Percentiles rank a stretch among this genome's conserved stretches.
These are phyloP conservation scores for Lepidurus packardi DNA, from an alignment of 1,140 invertebrate species.

Conservation along the genomic window DNA sequence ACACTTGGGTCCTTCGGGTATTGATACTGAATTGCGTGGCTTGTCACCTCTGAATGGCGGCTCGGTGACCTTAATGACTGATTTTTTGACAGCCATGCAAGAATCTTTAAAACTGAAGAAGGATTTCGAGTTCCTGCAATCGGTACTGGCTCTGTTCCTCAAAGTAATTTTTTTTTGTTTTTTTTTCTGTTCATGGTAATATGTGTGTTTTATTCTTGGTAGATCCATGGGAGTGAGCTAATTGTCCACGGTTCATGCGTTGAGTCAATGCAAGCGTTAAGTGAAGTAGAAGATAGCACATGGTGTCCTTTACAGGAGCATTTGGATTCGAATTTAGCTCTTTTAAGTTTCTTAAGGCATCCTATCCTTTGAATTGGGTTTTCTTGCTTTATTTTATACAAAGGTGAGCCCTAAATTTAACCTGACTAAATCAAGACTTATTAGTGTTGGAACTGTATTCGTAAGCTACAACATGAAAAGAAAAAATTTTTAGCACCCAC, in stretches of 20 bases:
- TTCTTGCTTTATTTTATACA: background rate
- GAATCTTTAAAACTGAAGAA: slow-evolving; percentile 65
- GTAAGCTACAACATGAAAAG: too few species aligned
- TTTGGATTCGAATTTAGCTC: background rate
- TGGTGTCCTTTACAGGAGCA: background rate
- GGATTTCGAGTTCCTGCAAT: slow-evolving; percentile 87
- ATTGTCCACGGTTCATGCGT: background rate
- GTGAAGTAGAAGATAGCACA: background rate
- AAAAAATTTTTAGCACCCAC: too few species aligned
- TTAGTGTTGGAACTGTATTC: too few species aligned
- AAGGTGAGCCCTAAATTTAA: background rate
- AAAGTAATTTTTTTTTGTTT: slow-evolving; percentile 51
- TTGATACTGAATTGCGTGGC: slow-evolving; percentile 84
- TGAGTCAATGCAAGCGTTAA: background rate
- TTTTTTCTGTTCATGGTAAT: background rate
- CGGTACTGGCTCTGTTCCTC: slow-evolving; percentile 85
- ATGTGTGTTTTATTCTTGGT: background rate
- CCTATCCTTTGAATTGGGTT: background rate
- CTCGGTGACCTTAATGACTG: slow-evolving; percentile 59
- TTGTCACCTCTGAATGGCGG: slow-evolving; percentile 66
- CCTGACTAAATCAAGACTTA: too few species aligned
- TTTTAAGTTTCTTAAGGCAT: background rate
- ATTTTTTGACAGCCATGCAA: slow-evolving; percentile 73
- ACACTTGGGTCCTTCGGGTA: slow-evolving; percentile 68
- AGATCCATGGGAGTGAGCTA: slow-evolving; percentile 8